Base-by-base conservation (phyloP, 1,140 invertebrate species). In the Drosophila mojavensis region DNA sequence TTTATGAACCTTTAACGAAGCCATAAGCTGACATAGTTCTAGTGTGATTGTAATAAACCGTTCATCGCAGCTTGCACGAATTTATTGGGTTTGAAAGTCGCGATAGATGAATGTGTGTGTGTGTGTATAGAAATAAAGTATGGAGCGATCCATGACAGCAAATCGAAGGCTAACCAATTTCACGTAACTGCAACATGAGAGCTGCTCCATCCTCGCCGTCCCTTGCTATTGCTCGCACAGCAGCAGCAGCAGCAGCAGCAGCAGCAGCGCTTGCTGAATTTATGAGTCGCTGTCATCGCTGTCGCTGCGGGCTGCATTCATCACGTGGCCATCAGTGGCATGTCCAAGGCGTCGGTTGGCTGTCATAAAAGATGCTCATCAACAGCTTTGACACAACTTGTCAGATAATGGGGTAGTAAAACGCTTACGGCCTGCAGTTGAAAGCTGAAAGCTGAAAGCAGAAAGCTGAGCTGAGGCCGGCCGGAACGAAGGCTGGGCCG, bases 351-450 rank as follows among this genome's bases (percentile, higher is more conserved):
- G 62, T 81, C 78, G 77, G 65, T 66, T 82, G 75, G 68, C 58
- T 89, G 84, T 81, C 84, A 84, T 89, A 89, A 89, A 89, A 79
- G 58, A 79, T 63, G 80, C 74, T 89, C 84, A 89, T 89, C 84
- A 81, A 67, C 80, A 70, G 78, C 72, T 81, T 76, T 43, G 39
- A 33, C 50, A 50, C 58, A n/a, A 28, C 17, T 10, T 17, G 59
- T 24, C 64, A 66, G 39, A 47, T 75, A 72, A 66, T 55, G 61
- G 54, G 56, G 56, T 43, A 62, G 69, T 89, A 84, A 88, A 84
- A 66, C 77, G 74, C 67, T 88, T 81, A 50, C 65, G 58, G 33
- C n/a, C 56, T 59, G 41, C 41, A 28, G 15, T 17, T 47, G 36
- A 58, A 43, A 41, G 36, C 10, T 58, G 39, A 58, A 24, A 24